Evolutionary conservation across 35 echinoderm and acorn worm species (phyloP), one percentile per base, ranked within the genome.

Genomic region (Hemicentrotus pulcherrimus): DNA sequence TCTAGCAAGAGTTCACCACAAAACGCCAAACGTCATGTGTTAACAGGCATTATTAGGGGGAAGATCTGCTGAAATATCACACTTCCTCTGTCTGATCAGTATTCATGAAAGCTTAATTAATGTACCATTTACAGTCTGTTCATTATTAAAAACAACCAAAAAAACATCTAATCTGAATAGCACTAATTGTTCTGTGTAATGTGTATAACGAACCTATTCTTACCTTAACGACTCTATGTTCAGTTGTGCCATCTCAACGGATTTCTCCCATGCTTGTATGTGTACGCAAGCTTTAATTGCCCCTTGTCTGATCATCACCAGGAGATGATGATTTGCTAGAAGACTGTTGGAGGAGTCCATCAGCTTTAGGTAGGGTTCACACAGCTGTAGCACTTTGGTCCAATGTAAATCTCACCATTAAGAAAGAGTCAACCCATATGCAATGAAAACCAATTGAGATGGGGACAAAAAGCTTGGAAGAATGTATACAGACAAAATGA

Each of bases 291-390:
- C 91, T 52, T 58, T 46, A 11, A 93, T 22, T 32, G 91, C 91
- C 12, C 11, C 12, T 52, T 93, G 46, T 93, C 91, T 93, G 1
- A 93, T 13, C 91, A 58, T 93, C 9, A 93, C 91, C n/a, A 93
- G 46, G 22, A 93, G 91, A 58, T 93, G 46, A 33, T 93, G 46
- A 93, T 93, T 14, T 6, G 46, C 30, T 48, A 46, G 91, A 47
- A 50, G 45, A 47, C 48, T 9, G 28, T 14, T 16, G 16, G 48
- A 47, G 10, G 87, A 45, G 65, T 78, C 65, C 7, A 32, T 45
- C 12, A 7, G 46, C 88, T 32, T 47, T 14, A 93, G 91, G 48
- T 31, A 47, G 1, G 46, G 30, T 46, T 93, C 48, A 58, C 91
- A 93, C n/a, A 93, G 46, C 45, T 31, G 91, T 14, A 93, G 4